Base-by-base conservation (phyloP, 2,113 vertebrate genomes). In the Oriolus oriolus region DNA sequence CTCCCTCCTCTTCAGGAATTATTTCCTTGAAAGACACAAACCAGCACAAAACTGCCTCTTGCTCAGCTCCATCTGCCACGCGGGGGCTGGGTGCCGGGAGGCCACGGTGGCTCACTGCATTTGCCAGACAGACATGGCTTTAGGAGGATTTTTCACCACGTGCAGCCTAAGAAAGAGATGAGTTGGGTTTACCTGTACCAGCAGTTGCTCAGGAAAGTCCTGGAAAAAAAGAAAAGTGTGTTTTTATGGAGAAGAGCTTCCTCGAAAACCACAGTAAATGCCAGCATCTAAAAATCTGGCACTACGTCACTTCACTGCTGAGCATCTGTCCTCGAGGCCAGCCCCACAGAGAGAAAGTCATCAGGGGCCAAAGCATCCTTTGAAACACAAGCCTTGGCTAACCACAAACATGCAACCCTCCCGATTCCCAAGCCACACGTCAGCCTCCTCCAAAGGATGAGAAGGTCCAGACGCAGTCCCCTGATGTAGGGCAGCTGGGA, bases 11-110 rank as follows among this genome's bases (percentile, higher is more conserved):
- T 95, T 94, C 70, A 93, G 93, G 84, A 96, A 93, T 93, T 77
- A 94, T 87, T 96, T 96, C 93, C 92, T 96, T 95, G 93, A 97
- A 96, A 96, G 92, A 86, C 59, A 77, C 39, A 35, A 87, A 91
- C 49, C 54, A 85, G 79, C 42, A 89, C n/a, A 87, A 79, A 93
- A 87, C 71, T 90, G 57, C 64, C 68, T 94, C 79, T 92, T 95
- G 75, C 90, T 94, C 90, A 87, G 89, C 84, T 97, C 94, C 93
- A 95, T 93, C 89, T 96, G 94, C 66, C 42, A 68, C 0, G 1
- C 0, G 33, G 85, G 70, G 83, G 90, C 54, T 94, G 95, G 53
- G 90, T 90, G 79, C 75, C 0, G 86, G 63, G 45, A 96, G 90
- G 74, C 84, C 91, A 93, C 0, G 1, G 44, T 30, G 90, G 31